Percentiles rank a stretch among this genome's conserved stretches.
Conservation (phyloP, 2,888 invertebrate genomes). For the Epiblema foenella region DNA sequence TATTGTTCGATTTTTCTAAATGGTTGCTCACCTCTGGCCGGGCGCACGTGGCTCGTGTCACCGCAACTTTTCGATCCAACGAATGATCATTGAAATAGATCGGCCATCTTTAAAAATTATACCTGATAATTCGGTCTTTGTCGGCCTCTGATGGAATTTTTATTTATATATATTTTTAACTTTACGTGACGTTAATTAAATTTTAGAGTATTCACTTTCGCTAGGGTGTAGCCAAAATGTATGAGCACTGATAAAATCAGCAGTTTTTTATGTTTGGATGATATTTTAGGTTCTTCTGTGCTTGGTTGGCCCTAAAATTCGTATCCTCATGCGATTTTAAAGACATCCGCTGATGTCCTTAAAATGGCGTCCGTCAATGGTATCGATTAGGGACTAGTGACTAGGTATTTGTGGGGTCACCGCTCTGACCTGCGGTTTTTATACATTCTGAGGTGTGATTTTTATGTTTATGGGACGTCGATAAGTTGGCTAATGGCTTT, state of each 20-base stretch:
- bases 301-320: no score
- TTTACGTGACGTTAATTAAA: no score
- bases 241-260: background rate
- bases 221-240: no score
- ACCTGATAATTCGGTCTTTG: conserved; percentile 12
- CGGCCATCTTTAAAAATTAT: conserved; percentile 57
- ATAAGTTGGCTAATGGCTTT: conserved; percentile 24
- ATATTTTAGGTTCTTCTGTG: no score
- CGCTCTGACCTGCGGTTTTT: conserved; percentile 51
- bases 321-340: no score
- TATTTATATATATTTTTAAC: background rate
- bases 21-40: conserved; percentile 59
- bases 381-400: conserved; percentile 24
- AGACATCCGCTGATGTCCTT: no score
- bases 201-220: no score
- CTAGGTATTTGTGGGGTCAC: conserved; percentile 63
- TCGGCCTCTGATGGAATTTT: background rate
- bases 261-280: no score
- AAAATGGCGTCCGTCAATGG: no score
- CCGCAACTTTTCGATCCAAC: conserved; percentile 60
- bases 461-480: conserved; percentile 17
- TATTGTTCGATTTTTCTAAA: conserved; percentile 47
- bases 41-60: conserved; percentile 71
- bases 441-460: conserved; percentile 11
- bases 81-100: conserved; percentile 72